phyloP scores from a whole-genome alignment of 2,113 vertebrate species.

The Geococcyx californianus region DNA sequence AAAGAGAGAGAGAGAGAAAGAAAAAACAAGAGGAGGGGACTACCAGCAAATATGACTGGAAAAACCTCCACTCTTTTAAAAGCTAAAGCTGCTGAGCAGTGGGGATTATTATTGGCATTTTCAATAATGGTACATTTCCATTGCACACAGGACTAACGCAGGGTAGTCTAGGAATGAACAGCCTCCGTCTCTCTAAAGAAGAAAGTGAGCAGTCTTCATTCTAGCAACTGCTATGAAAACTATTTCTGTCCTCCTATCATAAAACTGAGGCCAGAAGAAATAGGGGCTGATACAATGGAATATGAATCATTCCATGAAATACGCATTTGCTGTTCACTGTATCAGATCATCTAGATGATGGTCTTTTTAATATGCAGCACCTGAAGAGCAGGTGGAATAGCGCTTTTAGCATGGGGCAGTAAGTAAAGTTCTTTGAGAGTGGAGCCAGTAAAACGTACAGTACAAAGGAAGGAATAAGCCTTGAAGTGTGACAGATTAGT shows the following conservation, averaged over 20 bases:
- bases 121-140: background rate
- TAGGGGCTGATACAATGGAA: background rate
- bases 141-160: background rate
- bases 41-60: background rate
- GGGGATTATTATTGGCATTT: background rate
- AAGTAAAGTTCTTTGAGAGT: background rate
- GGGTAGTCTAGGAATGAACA: rapidly evolving
- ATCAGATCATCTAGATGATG: background rate
- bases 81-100: background rate
- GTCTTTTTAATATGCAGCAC: background rate
- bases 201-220: background rate
- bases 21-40: background rate
- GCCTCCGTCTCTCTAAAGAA: background rate
- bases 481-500: background rate
- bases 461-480: background rate
- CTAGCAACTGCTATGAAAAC: background rate
- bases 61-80: rapidly evolving
- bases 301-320: background rate
- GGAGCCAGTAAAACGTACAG: background rate
- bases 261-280: background rate
- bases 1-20: background rate
- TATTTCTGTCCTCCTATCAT: background rate
- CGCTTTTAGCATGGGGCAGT: background rate
- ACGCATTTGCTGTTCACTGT: background rate
- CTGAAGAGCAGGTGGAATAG: background rate